Evolutionary conservation across 1,140 invertebrate species (phyloP), one percentile per base, ranked within the genome.

Genomic region (Polyergus mexicanus): DNA sequence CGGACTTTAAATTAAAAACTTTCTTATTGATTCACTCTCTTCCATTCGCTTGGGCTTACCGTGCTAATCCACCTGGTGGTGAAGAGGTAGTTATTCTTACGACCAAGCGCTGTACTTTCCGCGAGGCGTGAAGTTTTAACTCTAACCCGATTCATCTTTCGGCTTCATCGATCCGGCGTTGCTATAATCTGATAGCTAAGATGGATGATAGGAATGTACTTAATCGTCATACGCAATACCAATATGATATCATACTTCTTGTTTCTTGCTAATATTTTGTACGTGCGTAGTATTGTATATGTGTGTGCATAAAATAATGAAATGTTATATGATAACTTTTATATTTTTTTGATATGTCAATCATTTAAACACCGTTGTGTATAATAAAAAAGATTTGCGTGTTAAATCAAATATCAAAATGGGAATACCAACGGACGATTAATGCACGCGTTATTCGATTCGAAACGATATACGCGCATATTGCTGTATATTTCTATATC

Each of bases 1-100:
- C 69, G 78, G 78, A 74, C 68, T 83, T 74, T 72, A 83, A 83
- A 83, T 83, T 83, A 83, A 83, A 83, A 83, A 83, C 78, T 83
- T 83, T 83, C 68, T 83, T 83, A 83, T 83, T 83, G 68, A 83
- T 83, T 83, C 78, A 47, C 54, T 51, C 47, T 51, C 47, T 60
- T 60, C 54, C 68, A 56, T 75, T 80, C 60, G 62, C 47, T 85
- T 25, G 68, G 19, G 68, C 68, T 83, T 83, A 83, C 78, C 60
- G 11, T 13, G 25, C 41, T 83, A 83, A 83, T 83, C 78, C 78
- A 60, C 51, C 68, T 60, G 78, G 54, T 62, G 54, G 68, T 38
- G 19, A 47, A 41, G 25, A 44, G 38, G 78, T 68, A 56, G 78
- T 83, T 83, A 83, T 68, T 83, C 78, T 83, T 83, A 74, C 60